phyloP scores from a whole-genome alignment of 2,113 vertebrate species.

The Anoura caudifer region DNA sequence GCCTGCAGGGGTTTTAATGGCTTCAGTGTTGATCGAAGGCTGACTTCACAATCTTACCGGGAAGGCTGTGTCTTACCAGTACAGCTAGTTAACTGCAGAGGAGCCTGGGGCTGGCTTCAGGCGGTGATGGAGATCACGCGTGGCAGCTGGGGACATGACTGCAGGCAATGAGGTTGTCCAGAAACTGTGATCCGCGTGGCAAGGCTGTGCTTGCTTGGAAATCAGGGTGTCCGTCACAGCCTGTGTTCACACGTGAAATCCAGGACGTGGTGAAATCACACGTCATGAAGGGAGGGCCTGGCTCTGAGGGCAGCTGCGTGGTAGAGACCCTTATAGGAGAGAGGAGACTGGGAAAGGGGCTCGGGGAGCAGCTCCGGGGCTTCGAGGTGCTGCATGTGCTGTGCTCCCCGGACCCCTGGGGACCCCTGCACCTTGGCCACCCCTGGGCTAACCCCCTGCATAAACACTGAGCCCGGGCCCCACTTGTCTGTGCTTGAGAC shows the following conservation, averaged over 20 bases:
- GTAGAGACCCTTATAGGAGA: accelerated
- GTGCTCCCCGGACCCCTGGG: accelerated
- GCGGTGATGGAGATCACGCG: not conserved
- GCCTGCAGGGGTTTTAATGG: not conserved
- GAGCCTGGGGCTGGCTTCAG: not conserved
- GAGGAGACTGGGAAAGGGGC: not conserved
- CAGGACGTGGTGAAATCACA: accelerated
- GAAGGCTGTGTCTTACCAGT: not conserved
- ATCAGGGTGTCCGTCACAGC: not conserved
- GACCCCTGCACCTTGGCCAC: not conserved
- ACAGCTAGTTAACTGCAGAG: not conserved
- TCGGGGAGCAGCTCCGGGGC: not conserved
- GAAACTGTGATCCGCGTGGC: not conserved
- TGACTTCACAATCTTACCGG: not conserved
- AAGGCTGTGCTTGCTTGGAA: not conserved
- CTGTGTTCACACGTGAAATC: not conserved
- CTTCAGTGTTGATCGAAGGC: not conserved
- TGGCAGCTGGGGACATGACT: not conserved
- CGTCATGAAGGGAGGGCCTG: not conserved
- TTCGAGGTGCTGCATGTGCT: not conserved
- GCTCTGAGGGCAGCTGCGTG: not conserved
- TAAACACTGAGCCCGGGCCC: not conserved
- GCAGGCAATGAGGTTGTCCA: not conserved
- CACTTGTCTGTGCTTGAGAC: too few relatives aligned
- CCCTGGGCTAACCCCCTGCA: too few relatives aligned